Base-by-base conservation (phyloP, 37 sponge, comb jelly and placozoan genomes). In the Bolinopsis microptera region DNA sequence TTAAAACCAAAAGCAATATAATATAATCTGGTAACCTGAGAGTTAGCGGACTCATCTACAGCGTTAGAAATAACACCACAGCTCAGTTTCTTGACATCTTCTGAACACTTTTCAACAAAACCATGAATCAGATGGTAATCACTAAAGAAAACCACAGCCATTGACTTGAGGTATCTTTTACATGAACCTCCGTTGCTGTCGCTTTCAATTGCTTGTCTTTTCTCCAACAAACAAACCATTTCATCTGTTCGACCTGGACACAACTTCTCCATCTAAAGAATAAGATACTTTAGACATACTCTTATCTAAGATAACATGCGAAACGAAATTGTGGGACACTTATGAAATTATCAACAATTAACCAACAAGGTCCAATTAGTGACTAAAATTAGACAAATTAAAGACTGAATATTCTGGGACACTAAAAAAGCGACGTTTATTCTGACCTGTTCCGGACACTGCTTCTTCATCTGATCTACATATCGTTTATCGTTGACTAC, bases 61-160 rank as follows among this genome's bases (percentile, higher is more conserved):
- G 41, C 8, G 30, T 86, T 34, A 26, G 28, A 25, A n/a, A 86
- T 86, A 1, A 40, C 61, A 25, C 90, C 90, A 86, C 90, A 86
- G 18, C 25, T 24, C 35, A 86, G 35, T n/a, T 38, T 39, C 25
- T 39, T 86, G 0, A 86, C 90, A 40, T 86, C 90, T 36, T 28
- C 90, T 39, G 90, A 86, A 39, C 90, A 86, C 23, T 35, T n/a
- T 1, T 86, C 35, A 35, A 86, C 28, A 38, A 86, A 86, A 2
- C 90, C 90, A 3, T 22, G 34, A 13, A 86, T 48, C 32, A 86
- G 90, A 86, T 86, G 90, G 26, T 86, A 86, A 48, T 86, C 90
- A 41, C 90, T 86, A 34, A 86, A 86, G 48, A 86, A 35, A 13
- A 86, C 8, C 0, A 9, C 28, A 30, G 90, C 90, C 22, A 86